These are phyloP conservation scores for Gila orcuttii DNA, from an alignment of 2,113 vertebrate species.

Conservation along the genomic window DNA sequence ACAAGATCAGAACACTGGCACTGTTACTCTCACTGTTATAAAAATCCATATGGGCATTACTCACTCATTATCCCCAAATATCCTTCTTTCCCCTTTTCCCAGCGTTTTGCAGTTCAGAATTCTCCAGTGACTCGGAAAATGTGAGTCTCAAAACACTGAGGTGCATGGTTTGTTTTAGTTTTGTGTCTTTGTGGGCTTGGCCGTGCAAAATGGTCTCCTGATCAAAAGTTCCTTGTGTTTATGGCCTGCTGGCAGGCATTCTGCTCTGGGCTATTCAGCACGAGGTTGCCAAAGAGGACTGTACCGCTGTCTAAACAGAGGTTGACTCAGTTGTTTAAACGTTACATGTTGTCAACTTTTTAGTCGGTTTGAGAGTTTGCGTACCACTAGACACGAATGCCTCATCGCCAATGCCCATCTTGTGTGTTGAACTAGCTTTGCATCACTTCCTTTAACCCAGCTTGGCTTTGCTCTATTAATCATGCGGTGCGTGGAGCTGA, in stretches of 20 bases:
- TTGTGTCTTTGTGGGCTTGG: conserved; percentile 50
- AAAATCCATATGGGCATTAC: neutral
- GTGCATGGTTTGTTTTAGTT: conserved; percentile 51
- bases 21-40: neutral
- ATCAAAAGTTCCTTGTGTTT: conserved; percentile 45
- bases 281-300: conserved; percentile 14
- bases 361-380: conserved; percentile 34
- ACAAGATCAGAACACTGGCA: neutral
- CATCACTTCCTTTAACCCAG: conserved; percentile 40
- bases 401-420: conserved; percentile 11
- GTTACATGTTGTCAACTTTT: neutral
- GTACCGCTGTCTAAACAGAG: conserved; percentile 32
- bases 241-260: conserved; percentile 30
- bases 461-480: conserved; percentile 47
- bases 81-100: conserved; percentile 64
- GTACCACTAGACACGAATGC: conserved; percentile 34
- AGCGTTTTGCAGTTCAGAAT: conserved; percentile 66
- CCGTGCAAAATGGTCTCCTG: conserved; percentile 37
- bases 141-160: conserved; percentile 61
- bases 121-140: conserved; percentile 64
- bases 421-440: conserved; percentile 44
- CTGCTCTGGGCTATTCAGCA: conserved; percentile 8
- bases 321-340: conserved; percentile 27
- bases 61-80: conserved; percentile 70
- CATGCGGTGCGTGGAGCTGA: conserved; percentile 42